These are phyloP conservation scores for Notiomystis cincta DNA, from an alignment of 2,113 vertebrate genomes.

Conservation along the genomic window DNA sequence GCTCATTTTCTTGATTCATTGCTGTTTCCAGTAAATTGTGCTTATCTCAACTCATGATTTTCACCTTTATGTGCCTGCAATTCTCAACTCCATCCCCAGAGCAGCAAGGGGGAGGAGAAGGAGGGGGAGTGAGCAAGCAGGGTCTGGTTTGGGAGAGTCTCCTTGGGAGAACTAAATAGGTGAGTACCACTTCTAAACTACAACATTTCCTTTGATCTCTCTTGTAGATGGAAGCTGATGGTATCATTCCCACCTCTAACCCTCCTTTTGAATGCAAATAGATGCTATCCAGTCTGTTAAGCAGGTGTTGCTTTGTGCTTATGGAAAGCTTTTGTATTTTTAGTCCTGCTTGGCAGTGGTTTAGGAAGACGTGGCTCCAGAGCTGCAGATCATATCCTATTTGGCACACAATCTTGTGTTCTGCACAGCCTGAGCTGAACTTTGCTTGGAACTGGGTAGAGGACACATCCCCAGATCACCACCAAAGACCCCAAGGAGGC, in stretches of 20 bases:
- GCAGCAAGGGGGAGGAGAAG: neutral
- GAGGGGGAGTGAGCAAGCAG: neutral
- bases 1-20: neutral
- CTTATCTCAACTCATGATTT: neutral
- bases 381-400: neutral
- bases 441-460: neutral
- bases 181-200: neutral
- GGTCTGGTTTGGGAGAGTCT: neutral
- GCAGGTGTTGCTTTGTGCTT: neutral
- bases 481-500: neutral
- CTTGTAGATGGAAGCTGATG: neutral
- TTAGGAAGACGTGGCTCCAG: neutral
- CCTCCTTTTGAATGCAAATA: neutral
- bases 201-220: neutral
- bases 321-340: neutral
- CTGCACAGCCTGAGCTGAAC: neutral
- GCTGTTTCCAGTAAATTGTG: neutral
- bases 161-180: rapidly evolving
- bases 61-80: neutral
- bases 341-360: neutral
- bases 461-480: neutral
- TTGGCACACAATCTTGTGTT: neutral
- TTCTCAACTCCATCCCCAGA: neutral
- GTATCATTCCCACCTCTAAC: neutral
- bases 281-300: neutral